These are phyloP conservation scores for Babyrousa celebensis DNA, from an alignment of 2,797 vertebrate species.

Conservation along the genomic window DNA sequence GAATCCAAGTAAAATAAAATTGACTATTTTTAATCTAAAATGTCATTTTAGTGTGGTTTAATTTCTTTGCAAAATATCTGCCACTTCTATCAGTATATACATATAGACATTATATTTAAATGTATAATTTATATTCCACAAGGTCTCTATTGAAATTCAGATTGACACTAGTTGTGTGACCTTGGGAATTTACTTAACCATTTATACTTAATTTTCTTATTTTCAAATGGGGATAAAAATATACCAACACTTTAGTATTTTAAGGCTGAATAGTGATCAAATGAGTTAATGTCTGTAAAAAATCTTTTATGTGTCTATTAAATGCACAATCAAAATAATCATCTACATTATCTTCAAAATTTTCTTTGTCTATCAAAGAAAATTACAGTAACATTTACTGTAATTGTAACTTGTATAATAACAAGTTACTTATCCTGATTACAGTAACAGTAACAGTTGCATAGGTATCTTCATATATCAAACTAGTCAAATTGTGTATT, in stretches of 20 bases:
- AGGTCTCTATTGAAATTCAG: slow-evolving; percentile 14
- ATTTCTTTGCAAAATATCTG: slow-evolving; percentile 46
- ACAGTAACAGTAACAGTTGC: not conserved
- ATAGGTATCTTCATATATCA: not conserved
- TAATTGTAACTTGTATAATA: no score
- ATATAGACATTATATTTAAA: slow-evolving; percentile 6
- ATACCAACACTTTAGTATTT: not conserved
- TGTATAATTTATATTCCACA: slow-evolving; percentile 34
- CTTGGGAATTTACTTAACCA: not conserved
- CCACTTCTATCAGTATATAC: not conserved
- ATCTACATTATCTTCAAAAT: not conserved
- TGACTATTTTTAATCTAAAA: slow-evolving; percentile 56
- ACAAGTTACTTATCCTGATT: not conserved
- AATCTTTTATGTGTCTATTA: not conserved
- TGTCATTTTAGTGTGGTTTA: slow-evolving; percentile 34
- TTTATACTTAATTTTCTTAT: slow-evolving; percentile 44
- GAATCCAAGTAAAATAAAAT: slow-evolving; percentile 72
- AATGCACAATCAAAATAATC: not conserved
- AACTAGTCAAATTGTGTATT: not conserved
- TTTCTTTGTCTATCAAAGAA: not conserved
- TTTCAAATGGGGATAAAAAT: slow-evolving; percentile 15
- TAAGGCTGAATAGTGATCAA: slow-evolving; percentile 15
- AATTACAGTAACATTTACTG: no score
- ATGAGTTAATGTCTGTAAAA: not conserved
- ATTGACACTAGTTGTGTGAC: not conserved